Percentiles rank a stretch among this genome's conserved stretches.
Conservation (phyloP, 1,140 invertebrate species). For the Helicoverpa zea region DNA sequence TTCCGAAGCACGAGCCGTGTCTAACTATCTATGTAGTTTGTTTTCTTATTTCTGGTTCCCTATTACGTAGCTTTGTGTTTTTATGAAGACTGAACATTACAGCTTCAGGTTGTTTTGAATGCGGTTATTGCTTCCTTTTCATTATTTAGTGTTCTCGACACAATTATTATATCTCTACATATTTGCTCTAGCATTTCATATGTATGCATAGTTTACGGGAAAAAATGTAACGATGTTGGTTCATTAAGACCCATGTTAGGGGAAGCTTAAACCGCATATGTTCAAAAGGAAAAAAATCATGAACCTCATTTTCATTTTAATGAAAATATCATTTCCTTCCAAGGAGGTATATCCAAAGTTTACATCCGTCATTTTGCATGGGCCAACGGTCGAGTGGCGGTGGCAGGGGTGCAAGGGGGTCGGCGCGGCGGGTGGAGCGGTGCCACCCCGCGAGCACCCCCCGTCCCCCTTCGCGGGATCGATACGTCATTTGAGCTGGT, state of each 20-base stretch:
- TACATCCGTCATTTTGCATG: slow-evolving; percentile 87
- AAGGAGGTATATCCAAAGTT: slow-evolving; percentile 86
- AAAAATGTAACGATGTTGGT: slow-evolving; percentile 1
- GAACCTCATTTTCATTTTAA: slow-evolving; percentile 85
- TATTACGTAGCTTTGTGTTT: slow-evolving; percentile 3
- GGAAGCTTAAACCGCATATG: slow-evolving; percentile 47
- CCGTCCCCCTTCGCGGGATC: slow-evolving; percentile 81
- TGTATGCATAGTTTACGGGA: no score
- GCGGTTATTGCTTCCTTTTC: not conserved
- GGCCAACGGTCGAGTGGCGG: slow-evolving; percentile 84
- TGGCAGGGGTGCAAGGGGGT: slow-evolving; percentile 75
- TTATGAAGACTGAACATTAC: slow-evolving; percentile 8
- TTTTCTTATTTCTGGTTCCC: slow-evolving; percentile 36
- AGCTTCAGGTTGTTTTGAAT: slow-evolving; percentile 20
- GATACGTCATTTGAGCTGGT: slow-evolving; percentile 87
- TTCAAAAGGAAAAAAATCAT: slow-evolving; percentile 70
- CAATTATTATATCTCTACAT: not conserved
- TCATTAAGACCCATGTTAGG: slow-evolving; percentile 37
- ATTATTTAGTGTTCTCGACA: not conserved
- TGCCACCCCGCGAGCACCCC: slow-evolving; percentile 78
- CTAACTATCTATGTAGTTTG: slow-evolving; percentile 31
- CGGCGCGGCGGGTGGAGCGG: slow-evolving; percentile 79
- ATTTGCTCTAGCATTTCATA: not conserved
- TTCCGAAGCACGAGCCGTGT: slow-evolving; percentile 55
- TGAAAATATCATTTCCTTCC: slow-evolving; percentile 86